These are phyloP conservation scores for Equus quagga DNA, from an alignment of 2,113 vertebrate genomes.

Conservation along the genomic window DNA sequence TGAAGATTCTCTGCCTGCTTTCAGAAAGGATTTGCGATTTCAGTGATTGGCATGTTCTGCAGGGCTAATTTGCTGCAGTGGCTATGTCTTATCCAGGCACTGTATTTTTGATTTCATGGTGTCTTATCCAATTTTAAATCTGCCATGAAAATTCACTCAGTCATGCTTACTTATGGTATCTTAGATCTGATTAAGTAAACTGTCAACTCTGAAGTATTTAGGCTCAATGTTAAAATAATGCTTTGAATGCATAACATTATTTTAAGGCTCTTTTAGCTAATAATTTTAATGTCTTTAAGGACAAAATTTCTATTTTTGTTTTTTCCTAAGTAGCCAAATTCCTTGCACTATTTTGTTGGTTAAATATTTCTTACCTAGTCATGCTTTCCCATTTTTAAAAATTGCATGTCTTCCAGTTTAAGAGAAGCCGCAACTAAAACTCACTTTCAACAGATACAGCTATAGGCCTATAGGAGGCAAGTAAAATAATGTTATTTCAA, in stretches of 20 bases:
- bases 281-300: neutral
- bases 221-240: neutral
- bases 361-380: slow-evolving; percentile 34
- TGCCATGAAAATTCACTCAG: neutral
- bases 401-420: neutral
- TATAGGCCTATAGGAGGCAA: neutral
- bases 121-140: neutral
- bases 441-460: neutral
- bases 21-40: neutral
- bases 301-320: neutral
- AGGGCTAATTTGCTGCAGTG: neutral
- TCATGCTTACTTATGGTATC: neutral
- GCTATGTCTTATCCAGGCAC: neutral
- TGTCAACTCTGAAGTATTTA: slow-evolving; percentile 35
- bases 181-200: neutral
- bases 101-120: neutral
- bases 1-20: slow-evolving; percentile 4
- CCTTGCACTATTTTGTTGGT: neutral
- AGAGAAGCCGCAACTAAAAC: neutral
- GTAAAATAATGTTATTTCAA: slow-evolving; percentile 16
- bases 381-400: slow-evolving; percentile 37
- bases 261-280: neutral
- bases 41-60: neutral
- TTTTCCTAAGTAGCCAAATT: slow-evolving; percentile 10
- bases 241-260: slow-evolving; percentile 7